Evolutionary conservation across 2,888 invertebrate genomes (phyloP).

Genomic region (Euzetes globulus): DNA sequence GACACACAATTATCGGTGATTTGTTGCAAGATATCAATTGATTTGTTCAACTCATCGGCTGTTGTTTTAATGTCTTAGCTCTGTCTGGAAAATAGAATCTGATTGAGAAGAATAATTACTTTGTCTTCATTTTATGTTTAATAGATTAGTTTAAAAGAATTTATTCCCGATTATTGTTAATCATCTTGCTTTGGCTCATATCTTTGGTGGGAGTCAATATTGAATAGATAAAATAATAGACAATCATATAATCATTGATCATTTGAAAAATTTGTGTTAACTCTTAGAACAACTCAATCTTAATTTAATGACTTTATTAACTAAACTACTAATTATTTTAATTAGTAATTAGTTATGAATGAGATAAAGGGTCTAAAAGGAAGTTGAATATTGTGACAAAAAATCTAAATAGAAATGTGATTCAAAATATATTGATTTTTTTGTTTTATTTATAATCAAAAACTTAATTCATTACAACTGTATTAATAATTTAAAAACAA

Average conservation of each 20-base stretch:
- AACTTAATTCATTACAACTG: neutral
- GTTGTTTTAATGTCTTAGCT: neutral
- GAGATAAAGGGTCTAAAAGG: too few species aligned
- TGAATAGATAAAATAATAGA: too few species aligned
- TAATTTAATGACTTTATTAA: too few species aligned
- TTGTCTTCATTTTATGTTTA: neutral
- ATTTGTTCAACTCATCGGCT: too few species aligned
- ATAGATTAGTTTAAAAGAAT: neutral
- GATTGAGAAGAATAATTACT: neutral
- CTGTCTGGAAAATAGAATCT: slow-evolving; percentile 4
- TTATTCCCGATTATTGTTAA: neutral
- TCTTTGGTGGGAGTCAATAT: too few species aligned
- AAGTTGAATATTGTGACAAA: neutral
- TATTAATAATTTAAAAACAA: slow-evolving; percentile 17
- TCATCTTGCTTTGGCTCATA: too few species aligned
- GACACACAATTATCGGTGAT: neutral
- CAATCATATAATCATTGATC: too few species aligned
- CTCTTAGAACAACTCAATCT: too few species aligned
- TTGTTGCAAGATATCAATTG: neutral
- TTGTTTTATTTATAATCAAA: neutral
- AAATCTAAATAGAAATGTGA: neutral
- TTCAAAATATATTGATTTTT: neutral
- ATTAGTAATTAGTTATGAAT: too few species aligned
- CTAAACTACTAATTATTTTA: too few species aligned
- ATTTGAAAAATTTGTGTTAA: too few species aligned